phyloP scores from a whole-genome alignment of 2,113 vertebrate genomes.

The Pontoporia blainvillei region DNA sequence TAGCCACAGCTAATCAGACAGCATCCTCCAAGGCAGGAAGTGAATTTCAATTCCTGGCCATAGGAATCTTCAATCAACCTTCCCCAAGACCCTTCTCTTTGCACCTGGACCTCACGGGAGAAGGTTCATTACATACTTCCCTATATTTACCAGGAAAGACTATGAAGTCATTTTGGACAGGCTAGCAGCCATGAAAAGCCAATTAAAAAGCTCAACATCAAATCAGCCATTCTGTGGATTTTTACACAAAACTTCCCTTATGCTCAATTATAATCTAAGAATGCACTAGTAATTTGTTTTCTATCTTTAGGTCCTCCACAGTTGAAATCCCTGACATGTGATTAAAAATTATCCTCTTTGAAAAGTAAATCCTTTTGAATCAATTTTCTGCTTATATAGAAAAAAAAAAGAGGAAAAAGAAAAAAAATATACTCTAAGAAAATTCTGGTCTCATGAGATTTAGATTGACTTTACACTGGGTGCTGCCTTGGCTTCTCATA shows the following conservation, averaged over 20 bases:
- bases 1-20: neutral
- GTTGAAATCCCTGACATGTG: neutral
- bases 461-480: neutral
- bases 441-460: neutral
- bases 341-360: conserved; percentile 28
- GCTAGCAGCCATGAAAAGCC: neutral
- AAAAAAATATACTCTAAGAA: neutral
- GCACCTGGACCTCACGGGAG: neutral
- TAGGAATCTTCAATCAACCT: neutral
- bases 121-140: neutral
- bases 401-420: neutral
- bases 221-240: neutral
- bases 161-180: neutral
- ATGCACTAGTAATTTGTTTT: conserved; percentile 15
- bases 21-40: neutral
- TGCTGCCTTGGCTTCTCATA: neutral
- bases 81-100: neutral
- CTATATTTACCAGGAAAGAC: neutral
- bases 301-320: neutral
- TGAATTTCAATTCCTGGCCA: neutral
- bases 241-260: conserved; percentile 6
- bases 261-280: conserved; percentile 17
- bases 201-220: conserved; percentile 29
- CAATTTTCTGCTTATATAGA: neutral
- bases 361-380: conserved; percentile 23